These are phyloP conservation scores for Cosmorhoe ocellata DNA, from an alignment of 2,888 invertebrate species.

Conservation along the genomic window DNA sequence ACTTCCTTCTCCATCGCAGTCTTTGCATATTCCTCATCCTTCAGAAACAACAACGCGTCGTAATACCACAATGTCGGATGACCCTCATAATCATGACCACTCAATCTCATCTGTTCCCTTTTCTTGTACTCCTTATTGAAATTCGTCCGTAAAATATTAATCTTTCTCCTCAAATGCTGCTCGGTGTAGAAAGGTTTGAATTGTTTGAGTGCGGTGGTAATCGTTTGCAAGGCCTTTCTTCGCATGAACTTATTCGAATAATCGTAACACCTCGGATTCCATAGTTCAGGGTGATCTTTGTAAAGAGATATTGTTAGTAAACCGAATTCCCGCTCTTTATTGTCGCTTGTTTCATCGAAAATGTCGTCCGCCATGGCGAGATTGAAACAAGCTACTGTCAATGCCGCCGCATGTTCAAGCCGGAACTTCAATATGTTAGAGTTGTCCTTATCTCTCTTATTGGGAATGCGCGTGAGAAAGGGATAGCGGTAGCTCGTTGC, in stretches of 20 bases:
- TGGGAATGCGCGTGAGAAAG: neutral
- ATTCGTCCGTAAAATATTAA: slow-evolving; percentile 15
- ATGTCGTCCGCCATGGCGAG: slow-evolving; percentile 12
- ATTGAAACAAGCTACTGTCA: slow-evolving; percentile 14
- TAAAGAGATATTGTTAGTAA: slow-evolving; percentile 4
- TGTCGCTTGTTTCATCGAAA: neutral
- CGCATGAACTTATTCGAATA: slow-evolving; percentile 9
- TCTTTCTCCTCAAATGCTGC: slow-evolving; percentile 4
- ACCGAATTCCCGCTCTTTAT: slow-evolving; percentile 5
- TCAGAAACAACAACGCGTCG: slow-evolving; percentile 2
- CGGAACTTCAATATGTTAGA: slow-evolving; percentile 4
- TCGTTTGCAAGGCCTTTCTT: neutral
- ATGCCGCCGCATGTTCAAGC: slow-evolving; percentile 4
- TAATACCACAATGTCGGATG: neutral
- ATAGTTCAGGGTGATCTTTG: slow-evolving; percentile 4
- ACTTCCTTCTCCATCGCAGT: neutral
- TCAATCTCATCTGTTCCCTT: neutral
- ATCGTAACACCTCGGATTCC: neutral
- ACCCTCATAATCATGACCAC: neutral
- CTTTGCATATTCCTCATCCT: neutral
- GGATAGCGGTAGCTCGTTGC: neutral
- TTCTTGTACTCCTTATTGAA: slow-evolving; percentile 10
- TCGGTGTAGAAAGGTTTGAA: slow-evolving; percentile 6
- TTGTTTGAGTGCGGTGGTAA: neutral
- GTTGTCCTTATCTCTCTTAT: slow-evolving; percentile 1